Percentiles rank a stretch among this genome's conserved stretches.
phyloP scores from a whole-genome alignment of 2,888 invertebrate species.

The Gymnoscelis rufifasciata region DNA sequence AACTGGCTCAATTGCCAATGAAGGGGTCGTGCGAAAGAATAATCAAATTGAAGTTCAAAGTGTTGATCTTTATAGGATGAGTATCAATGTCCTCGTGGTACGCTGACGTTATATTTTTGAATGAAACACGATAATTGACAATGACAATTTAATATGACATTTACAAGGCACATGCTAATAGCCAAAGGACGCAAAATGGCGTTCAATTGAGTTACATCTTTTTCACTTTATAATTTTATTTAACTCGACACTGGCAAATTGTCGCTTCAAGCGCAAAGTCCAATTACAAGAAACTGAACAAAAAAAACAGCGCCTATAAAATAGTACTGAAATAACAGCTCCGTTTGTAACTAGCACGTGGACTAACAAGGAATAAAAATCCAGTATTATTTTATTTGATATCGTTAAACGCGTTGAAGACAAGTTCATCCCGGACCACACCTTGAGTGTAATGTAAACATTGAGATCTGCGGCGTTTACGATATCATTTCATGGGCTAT shows the following conservation, averaged over 20 bases:
- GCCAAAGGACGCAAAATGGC: too few relatives aligned
- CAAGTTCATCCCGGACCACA: conserved; percentile 24
- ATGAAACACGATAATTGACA: neutral
- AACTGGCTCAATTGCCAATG: conserved; percentile 28
- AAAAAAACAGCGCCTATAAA: neutral
- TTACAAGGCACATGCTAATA: neutral
- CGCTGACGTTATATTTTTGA: neutral
- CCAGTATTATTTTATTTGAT: conserved; percentile 11
- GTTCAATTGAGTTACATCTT: too few relatives aligned
- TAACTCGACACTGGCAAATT: too few relatives aligned
- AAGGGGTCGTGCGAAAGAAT: conserved; percentile 26
- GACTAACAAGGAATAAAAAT: conserved; percentile 7
- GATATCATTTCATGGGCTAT: conserved; percentile 41
- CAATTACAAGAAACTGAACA: too few relatives aligned
- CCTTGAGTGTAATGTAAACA: conserved; percentile 21
- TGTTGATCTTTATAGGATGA: neutral
- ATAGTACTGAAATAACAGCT: neutral
- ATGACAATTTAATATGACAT: neutral
- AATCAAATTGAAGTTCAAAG: conserved; percentile 13
- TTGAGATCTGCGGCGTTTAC: conserved; percentile 28
- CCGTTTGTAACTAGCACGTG: conserved; percentile 2
- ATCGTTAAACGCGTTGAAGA: conserved; percentile 15
- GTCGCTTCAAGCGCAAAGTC: too few relatives aligned
- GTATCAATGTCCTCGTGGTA: too few relatives aligned
- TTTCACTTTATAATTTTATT: too few relatives aligned